Evolutionary conservation across 2,888 invertebrate genomes (phyloP).

Genomic region (Cistogaster globosa): DNA sequence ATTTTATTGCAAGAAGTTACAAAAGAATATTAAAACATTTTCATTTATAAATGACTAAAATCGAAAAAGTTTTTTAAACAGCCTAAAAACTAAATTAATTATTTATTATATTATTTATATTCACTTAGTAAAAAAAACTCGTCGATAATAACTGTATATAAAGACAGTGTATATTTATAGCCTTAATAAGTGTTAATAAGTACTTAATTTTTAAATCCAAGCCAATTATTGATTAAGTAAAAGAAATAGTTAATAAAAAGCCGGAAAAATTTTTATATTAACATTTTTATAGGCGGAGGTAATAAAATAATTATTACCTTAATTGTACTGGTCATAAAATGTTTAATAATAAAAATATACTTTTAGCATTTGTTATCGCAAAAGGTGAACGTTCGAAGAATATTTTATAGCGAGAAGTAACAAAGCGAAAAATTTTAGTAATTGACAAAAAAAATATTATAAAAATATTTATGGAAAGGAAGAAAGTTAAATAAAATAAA

Average conservation of each 20-base stretch:
- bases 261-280: conserved; percentile 32
- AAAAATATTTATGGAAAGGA: no score
- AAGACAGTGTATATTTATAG: conserved; percentile 3
- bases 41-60: conserved; percentile 13
- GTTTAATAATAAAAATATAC: conserved; percentile 24
- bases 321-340: conserved; percentile 36
- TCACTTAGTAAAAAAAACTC: neutral
- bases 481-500: no score
- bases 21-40: conserved; percentile 2
- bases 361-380: neutral
- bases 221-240: neutral
- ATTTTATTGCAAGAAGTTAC: neutral
- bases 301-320: conserved; percentile 58
- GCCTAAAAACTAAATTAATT: conserved; percentile 6
- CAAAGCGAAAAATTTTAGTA: no score
- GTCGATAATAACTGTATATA: conserved; percentile 7
- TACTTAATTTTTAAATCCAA: conserved; percentile 37
- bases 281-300: conserved; percentile 30
- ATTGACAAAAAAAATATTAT: no score
- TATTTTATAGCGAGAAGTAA: no score
- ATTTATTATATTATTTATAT: neutral
- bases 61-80: conserved; percentile 6
- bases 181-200: conserved; percentile 38
- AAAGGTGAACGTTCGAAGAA: neutral
- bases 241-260: conserved; percentile 4